These are phyloP conservation scores for Melanophora roralis DNA, from an alignment of 2,888 invertebrate genomes.

Conservation along the genomic window DNA sequence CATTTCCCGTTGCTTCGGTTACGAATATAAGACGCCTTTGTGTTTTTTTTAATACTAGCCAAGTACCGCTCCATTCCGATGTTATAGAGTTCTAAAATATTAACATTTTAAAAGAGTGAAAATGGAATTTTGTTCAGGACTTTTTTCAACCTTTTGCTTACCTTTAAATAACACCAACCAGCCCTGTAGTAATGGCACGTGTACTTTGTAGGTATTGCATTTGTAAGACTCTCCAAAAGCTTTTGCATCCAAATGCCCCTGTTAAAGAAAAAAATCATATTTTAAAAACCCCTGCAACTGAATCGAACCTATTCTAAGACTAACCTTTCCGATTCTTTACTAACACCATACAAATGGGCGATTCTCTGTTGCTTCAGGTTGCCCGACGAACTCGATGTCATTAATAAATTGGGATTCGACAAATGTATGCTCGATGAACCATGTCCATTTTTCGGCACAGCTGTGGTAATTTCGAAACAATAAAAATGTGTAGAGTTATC, in stretches of 20 bases:
- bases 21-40: slow-evolving; percentile 79
- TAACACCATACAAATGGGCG: slow-evolving; percentile 77
- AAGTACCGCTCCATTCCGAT: slow-evolving; percentile 85
- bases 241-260: slow-evolving; percentile 86
- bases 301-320: background rate
- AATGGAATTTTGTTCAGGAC: background rate
- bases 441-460: slow-evolving; percentile 72
- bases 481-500: slow-evolving; percentile 76
- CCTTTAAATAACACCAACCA: slow-evolving; percentile 90
- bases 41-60: slow-evolving; percentile 85
- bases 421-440: slow-evolving; percentile 59
- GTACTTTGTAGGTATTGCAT: slow-evolving; percentile 82
- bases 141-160: slow-evolving; percentile 65
- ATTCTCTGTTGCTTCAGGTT: slow-evolving; percentile 74
- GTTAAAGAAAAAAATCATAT: slow-evolving; percentile 65
- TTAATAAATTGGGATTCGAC: slow-evolving; percentile 75
- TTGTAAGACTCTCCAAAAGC: slow-evolving; percentile 85
- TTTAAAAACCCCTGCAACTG: background rate
- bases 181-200: slow-evolving; percentile 85
- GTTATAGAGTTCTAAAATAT: slow-evolving; percentile 72
- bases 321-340: slow-evolving; percentile 75
- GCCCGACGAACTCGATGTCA: slow-evolving; percentile 73
- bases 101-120: slow-evolving; percentile 21
- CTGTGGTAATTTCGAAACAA: slow-evolving; percentile 76
- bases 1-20: slow-evolving; percentile 75